Evolutionary conservation across 2,797 vertebrate species (phyloP).

Genomic region (Knipowitschia caucasica): DNA sequence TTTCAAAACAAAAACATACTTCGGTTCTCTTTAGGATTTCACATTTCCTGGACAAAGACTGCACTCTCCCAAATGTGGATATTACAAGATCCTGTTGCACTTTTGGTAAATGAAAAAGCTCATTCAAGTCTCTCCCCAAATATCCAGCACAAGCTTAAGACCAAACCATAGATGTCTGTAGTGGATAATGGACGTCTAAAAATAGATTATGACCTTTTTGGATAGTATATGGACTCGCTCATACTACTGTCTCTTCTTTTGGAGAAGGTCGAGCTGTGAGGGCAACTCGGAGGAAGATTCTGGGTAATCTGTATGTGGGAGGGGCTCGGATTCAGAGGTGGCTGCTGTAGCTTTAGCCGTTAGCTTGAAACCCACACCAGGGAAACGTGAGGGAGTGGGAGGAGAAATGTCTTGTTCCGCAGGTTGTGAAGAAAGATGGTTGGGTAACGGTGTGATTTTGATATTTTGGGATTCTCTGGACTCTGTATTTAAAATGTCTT

Average conservation of each 20-base stretch:
- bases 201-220: slow-evolving; percentile 1
- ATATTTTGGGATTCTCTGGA: slow-evolving; percentile 13
- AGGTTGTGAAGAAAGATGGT: slow-evolving; percentile 14
- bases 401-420: slow-evolving; percentile 6
- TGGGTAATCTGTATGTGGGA: slow-evolving; percentile 7
- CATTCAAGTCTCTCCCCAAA: not conserved
- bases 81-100: not conserved
- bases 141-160: slow-evolving; percentile 5
- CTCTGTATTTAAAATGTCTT: slow-evolving; percentile 13
- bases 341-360: slow-evolving; percentile 11
- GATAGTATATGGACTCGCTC: slow-evolving; percentile 18
- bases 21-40: slow-evolving; percentile 27
- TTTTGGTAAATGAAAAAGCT: slow-evolving; percentile 7
- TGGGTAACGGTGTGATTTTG: slow-evolving; percentile 27
- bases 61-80: not conserved
- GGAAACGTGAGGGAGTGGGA: not conserved
- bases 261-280: slow-evolving; percentile 22
- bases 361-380: slow-evolving; percentile 15
- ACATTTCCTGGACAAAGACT: slow-evolving; percentile 36
- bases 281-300: slow-evolving; percentile 11
- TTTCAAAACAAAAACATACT: slow-evolving; percentile 1
- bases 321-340: slow-evolving; percentile 14
- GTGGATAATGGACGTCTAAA: slow-evolving; percentile 1
- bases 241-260: slow-evolving; percentile 25
- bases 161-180: not conserved